These are phyloP conservation scores for Brachyhypopomus gauderio DNA, from an alignment of 2,113 vertebrate genomes.

Conservation along the genomic window DNA sequence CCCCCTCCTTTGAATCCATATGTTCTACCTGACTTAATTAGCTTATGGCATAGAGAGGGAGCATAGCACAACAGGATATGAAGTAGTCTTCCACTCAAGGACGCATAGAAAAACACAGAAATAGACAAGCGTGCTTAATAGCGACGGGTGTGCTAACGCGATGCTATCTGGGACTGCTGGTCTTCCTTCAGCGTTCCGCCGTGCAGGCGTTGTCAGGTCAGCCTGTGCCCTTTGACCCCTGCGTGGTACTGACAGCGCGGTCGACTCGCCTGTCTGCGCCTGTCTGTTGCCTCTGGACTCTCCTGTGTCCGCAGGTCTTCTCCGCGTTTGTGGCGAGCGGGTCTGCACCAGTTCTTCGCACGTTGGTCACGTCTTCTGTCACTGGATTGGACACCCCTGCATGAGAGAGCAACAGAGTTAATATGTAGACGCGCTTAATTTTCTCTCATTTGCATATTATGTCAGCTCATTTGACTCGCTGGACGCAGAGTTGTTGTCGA, in stretches of 20 bases:
- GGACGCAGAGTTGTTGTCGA: too few species aligned
- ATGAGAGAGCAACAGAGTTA: not conserved
- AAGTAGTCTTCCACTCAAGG: slow-evolving; percentile 15
- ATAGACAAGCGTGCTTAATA: slow-evolving; percentile 4
- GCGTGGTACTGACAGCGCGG: too few species aligned
- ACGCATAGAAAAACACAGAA: not conserved
- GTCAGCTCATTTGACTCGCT: too few species aligned
- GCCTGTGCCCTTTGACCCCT: too few species aligned
- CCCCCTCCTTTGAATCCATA: slow-evolving; percentile 55
- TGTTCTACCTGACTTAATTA: slow-evolving; percentile 67
- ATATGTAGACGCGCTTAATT: slow-evolving; percentile 9
- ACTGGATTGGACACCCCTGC: not conserved
- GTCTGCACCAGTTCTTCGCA: slow-evolving; percentile 36
- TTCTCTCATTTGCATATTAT: not conserved
- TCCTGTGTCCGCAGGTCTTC: slow-evolving; percentile 10
- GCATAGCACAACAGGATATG: not conserved
- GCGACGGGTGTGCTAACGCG: not conserved
- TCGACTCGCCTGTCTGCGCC: not conserved
- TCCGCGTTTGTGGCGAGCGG: slow-evolving; percentile 44
- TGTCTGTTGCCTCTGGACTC: not conserved
- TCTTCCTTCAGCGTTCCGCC: not conserved
- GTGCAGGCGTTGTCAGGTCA: not conserved
- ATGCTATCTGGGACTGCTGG: too few species aligned
- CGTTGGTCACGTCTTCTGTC: not conserved
- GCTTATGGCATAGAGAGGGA: slow-evolving; percentile 49